phyloP scores from a whole-genome alignment of 2,888 invertebrate genomes.

The Dicyrtoma fusca region DNA sequence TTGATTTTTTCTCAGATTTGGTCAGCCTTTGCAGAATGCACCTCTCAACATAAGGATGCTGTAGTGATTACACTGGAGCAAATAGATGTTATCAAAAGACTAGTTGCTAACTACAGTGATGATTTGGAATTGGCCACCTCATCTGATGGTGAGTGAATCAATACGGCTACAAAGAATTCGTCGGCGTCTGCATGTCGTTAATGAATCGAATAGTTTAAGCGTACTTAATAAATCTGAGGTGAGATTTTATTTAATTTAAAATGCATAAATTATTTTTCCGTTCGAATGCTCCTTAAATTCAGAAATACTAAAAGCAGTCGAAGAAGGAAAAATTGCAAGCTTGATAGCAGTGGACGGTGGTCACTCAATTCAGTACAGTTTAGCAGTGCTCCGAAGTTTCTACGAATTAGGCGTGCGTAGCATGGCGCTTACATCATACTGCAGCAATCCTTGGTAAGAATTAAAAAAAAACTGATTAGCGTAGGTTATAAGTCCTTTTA shows the following conservation, averaged over 20 bases:
- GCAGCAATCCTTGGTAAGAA: slow-evolving; percentile 81
- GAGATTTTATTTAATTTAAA: no score
- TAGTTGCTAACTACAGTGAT: slow-evolving; percentile 63
- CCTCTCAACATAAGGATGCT: slow-evolving; percentile 69
- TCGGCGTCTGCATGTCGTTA: no score
- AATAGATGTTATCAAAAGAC: slow-evolving; percentile 68
- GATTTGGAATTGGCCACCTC: slow-evolving; percentile 62
- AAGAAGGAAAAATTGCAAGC: slow-evolving; percentile 64
- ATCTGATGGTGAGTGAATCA: slow-evolving; percentile 13
- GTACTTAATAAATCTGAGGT: no score
- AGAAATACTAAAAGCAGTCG: slow-evolving; percentile 63
- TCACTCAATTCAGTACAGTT: slow-evolving; percentile 85
- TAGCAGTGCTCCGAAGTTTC: slow-evolving; percentile 85
- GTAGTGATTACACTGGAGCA: slow-evolving; percentile 70
- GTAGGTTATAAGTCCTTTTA: no score
- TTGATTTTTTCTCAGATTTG: slow-evolving; percentile 62
- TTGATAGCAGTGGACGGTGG: slow-evolving; percentile 79
- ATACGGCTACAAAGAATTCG: no score
- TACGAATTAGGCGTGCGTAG: slow-evolving; percentile 87
- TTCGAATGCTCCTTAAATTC: slow-evolving; percentile 2
- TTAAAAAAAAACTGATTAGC: no score
- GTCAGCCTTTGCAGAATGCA: slow-evolving; percentile 68
- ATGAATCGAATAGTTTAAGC: no score
- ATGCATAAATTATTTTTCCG: neutral
- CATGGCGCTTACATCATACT: slow-evolving; percentile 84